Evolutionary conservation across 53 echinoderm and acorn worm genomes (phyloP), one percentile per base, ranked within the genome.

Genomic region (Echinarachnius parma): DNA sequence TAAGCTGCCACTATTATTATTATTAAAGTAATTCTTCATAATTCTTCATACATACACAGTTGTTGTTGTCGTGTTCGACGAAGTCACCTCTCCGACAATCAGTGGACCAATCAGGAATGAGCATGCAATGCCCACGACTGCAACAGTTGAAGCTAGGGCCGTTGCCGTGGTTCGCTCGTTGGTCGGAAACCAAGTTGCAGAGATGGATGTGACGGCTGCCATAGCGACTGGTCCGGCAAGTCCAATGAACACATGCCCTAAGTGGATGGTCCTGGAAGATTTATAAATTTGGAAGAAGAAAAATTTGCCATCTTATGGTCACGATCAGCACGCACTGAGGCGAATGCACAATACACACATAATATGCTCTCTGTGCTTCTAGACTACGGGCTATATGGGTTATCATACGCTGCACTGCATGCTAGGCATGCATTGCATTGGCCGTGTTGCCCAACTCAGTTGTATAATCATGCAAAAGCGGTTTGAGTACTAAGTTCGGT

Each of bases 161-260:
- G 96, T 95, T 11, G 85, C 72, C 4, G 91, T 87, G 28, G 89
- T 94, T 20, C 95, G 63, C 42, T 94, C 83, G 22, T 87, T 64
- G 55, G 84, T 69, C 25, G 90, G 87, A 70, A 94, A 94, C 95
- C 95, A 94, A 45, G 65, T 77, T 8, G 87, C 95, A 19, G 90
- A 87, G 18, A 95, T 28, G 15, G 79, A 44, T 10, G 96, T 84
- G 4, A 82, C 85, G 10, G 79, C 96, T 9, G 90, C 30, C 85
- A 87, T 91, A 58, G 82, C 33, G 2, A 95, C 69, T 2, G 95
- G 95, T 4, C 90, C 90, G 28, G 87, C 74, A 26, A 90, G 48
- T 37, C 95, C 95, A 52, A 91, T 95, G 18, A 81, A 84, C 14
- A 91, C 36, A 5, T 95, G 96, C 28, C 96, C 91, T 27, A 58